Base-by-base conservation (phyloP, 2,113 vertebrate species). In the Rattus rattus region DNA sequence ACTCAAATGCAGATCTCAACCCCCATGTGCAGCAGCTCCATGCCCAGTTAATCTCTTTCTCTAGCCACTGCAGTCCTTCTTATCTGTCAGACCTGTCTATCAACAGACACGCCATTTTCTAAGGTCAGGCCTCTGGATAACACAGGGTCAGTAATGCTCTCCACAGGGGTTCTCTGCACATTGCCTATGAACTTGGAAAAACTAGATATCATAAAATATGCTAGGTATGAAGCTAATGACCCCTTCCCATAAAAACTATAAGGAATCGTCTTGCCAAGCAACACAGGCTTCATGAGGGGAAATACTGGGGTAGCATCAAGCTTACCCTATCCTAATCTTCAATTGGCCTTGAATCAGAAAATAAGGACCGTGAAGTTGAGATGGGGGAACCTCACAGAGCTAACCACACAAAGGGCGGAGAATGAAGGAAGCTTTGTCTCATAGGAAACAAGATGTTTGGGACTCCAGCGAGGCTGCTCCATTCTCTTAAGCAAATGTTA, bases 361-460 rank as follows among this genome's bases (percentile, higher is more conserved):
- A n/a, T 17, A 59, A 56, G 76, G 85, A n/a, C 43, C 47, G 30
- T 0, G 26, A 28, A 61, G 52, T 9, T 80, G 92, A 70, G 69
- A 67, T 33, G 73, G 28, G 33, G 36, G 28, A 63, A 77, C 26
- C 83, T 87, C n/a, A 73, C 92, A 54, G 36, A 39, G 63, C 63
- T 39, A 88, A 86, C 10, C 56, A 76, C 0, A 19, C 20, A 33
- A 87, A 67, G 67, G 20, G 11, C 67, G 5, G 26, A 56, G 52
- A 92, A 43, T 33, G 81, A 67, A 85, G 1, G 11, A 56, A 36
- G 73, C 61, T 84, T n/a, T 80, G 70, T 54, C 22, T 90, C 56
- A 83, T 87, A 75, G 67, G 72, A 93, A 88, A 86, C 63, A 91
- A 47, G 80, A 52, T 83, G 87, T 77, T 24, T 89, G 52, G 73